A percentile compares a stretch with the other conserved stretches of the same genome.
Evolutionary conservation across 35 echinoderm and acorn worm genomes (phyloP).

Genomic region (Apostichopus californicus): DNA sequence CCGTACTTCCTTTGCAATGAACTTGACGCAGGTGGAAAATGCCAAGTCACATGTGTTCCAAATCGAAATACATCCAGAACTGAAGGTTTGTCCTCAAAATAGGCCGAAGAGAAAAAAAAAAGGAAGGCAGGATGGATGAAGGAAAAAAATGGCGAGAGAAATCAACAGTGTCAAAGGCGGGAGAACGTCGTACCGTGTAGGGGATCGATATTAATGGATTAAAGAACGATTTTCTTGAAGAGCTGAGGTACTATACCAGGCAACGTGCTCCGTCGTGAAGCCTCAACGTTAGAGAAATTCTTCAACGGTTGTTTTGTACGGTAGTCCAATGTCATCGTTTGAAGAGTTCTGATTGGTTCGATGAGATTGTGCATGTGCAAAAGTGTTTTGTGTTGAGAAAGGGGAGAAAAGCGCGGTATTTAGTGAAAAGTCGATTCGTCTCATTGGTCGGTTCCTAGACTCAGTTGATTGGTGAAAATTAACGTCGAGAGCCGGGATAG

Average conservation of each 20-base stretch:
- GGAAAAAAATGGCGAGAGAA: slow-evolving; percentile 1
- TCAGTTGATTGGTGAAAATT: slow-evolving; percentile 25
- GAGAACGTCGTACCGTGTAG: slow-evolving; percentile 14
- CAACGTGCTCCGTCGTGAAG: slow-evolving; percentile 32
- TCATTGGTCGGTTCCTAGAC: slow-evolving; percentile 40
- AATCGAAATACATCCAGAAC: slow-evolving; percentile 41
- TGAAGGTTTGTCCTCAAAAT: slow-evolving; percentile 50
- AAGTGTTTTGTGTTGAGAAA: background rate
- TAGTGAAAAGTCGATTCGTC: background rate
- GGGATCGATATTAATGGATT: slow-evolving; percentile 52
- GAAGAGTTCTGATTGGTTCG: slow-evolving; percentile 10
- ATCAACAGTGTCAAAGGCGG: slow-evolving; percentile 43
- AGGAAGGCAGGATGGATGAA: background rate
- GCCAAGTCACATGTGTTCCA: slow-evolving; percentile 21
- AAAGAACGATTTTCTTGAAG: slow-evolving; percentile 52
- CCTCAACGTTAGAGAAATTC: background rate
- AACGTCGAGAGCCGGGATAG: background rate
- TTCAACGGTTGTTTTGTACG: background rate
- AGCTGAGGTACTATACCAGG: background rate
- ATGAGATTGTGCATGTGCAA: background rate
- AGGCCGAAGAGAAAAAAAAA: slow-evolving; percentile 24
- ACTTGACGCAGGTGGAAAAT: slow-evolving; percentile 18
- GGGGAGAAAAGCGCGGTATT: background rate
- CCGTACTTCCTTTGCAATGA: slow-evolving; percentile 34
- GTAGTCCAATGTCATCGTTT: slow-evolving; percentile 1